These are phyloP conservation scores for Drosophila willistoni DNA, from an alignment of 1,140 invertebrate species.

Conservation along the genomic window DNA sequence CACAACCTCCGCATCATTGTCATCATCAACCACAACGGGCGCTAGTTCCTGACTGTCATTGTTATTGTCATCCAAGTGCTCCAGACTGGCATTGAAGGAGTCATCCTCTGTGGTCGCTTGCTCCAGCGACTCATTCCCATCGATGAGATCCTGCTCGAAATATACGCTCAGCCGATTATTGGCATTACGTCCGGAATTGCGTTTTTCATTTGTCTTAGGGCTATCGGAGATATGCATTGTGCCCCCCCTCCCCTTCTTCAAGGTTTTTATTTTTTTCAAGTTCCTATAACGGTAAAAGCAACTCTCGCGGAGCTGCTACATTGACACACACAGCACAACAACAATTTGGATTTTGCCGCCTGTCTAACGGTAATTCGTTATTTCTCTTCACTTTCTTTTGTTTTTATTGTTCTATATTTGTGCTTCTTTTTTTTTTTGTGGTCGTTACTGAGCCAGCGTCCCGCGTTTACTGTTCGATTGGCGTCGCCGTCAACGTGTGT, in stretches of 20 bases:
- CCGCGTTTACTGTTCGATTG: slow-evolving; percentile 34
- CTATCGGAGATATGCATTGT: slow-evolving; percentile 20
- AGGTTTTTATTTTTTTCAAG: too few relatives aligned
- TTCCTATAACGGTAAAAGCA: too few relatives aligned
- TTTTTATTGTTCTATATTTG: background rate
- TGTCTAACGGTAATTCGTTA: background rate
- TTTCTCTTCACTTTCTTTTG: slow-evolving; percentile 11
- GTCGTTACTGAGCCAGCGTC: slow-evolving; percentile 42
- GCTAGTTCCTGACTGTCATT: background rate
- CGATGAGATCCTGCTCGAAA: slow-evolving; percentile 42
- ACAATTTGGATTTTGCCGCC: too few relatives aligned
- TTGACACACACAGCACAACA: background rate
- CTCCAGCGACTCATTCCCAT: slow-evolving; percentile 3
- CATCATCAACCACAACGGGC: background rate
- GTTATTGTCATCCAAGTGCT: slow-evolving; percentile 14
- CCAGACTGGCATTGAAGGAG: background rate
- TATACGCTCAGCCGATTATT: slow-evolving; percentile 27
- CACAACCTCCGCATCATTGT: background rate
- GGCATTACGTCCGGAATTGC: background rate
- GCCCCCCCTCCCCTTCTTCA: too few relatives aligned
- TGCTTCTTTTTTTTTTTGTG: background rate
- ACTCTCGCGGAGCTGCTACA: too few relatives aligned
- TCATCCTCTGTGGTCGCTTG: background rate
- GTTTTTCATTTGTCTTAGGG: background rate
- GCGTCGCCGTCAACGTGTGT: background rate